Conservation (phyloP, 2,888 invertebrate genomes). For the Osmoderma eremita region DNA sequence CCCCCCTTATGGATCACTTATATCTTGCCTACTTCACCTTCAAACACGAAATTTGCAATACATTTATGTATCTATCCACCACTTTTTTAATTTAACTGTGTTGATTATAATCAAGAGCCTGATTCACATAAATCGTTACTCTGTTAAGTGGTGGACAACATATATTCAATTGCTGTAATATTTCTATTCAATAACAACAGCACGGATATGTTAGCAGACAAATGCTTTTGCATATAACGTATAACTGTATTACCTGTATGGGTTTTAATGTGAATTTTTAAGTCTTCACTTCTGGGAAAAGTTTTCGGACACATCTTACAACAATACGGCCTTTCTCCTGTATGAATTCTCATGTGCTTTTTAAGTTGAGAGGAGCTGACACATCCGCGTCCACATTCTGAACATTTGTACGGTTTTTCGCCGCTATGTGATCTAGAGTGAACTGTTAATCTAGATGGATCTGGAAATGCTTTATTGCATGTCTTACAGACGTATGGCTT, state of each 20-base stretch:
- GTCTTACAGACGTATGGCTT: slow-evolving; percentile 61
- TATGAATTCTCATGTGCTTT: slow-evolving; percentile 64
- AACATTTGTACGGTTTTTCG: slow-evolving; percentile 62
- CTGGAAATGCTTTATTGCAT: slow-evolving; percentile 66
- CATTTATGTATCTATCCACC: no score
- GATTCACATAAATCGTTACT: no score
- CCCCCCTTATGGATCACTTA: no score
- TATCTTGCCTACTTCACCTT: no score
- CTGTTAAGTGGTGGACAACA: no score
- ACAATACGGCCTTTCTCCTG: slow-evolving; percentile 64
- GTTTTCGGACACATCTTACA: slow-evolving; percentile 61
- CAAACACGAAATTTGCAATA: no score
- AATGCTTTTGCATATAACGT: no score
- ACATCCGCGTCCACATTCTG: slow-evolving; percentile 58
- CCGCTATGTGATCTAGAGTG: slow-evolving; percentile 65
- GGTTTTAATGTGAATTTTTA: slow-evolving; percentile 60
- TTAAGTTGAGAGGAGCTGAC: slow-evolving; percentile 63
- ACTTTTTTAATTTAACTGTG: no score
- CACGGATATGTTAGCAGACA: no score
- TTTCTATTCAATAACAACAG: no score
- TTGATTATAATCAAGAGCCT: no score
- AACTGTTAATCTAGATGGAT: slow-evolving; percentile 65
- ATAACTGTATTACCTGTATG: slow-evolving; percentile 56
- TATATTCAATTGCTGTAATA: no score
- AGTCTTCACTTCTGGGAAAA: slow-evolving; percentile 60